Evolutionary conservation across 1,140 invertebrate species (phyloP).

Genomic region (Zaprionus ornatus): DNA sequence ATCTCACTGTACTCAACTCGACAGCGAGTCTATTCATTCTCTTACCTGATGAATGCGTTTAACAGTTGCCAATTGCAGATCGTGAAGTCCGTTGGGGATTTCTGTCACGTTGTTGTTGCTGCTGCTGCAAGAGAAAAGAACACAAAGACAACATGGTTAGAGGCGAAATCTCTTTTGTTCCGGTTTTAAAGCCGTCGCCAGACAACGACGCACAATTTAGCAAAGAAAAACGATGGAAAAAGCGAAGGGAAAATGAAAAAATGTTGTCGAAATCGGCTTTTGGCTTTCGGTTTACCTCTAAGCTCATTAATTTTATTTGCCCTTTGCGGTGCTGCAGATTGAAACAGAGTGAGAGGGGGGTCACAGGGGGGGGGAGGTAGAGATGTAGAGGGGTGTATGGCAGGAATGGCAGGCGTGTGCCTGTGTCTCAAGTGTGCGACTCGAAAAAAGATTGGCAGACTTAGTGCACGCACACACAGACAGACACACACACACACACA

Average conservation of each 20-base stretch:
- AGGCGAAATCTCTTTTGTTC: constrained; percentile 12
- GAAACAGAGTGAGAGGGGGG: too few species aligned
- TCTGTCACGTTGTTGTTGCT: not conserved
- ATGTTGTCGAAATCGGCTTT: constrained; percentile 43
- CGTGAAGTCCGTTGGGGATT: not conserved
- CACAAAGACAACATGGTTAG: not conserved
- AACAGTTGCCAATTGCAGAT: constrained; percentile 1
- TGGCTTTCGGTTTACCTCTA: constrained; percentile 48
- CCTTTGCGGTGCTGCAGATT: constrained; percentile 17
- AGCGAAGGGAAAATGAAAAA: constrained; percentile 8
- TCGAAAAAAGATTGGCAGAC: constrained; percentile 25
- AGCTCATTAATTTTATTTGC: constrained; percentile 67
- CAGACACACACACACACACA: too few species aligned
- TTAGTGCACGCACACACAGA: constrained; percentile 16
- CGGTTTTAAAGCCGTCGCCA: constrained; percentile 12
- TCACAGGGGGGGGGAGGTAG: not conserved
- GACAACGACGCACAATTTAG: constrained; percentile 33
- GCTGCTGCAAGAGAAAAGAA: constrained; percentile 15
- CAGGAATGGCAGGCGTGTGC: constrained; percentile 3
- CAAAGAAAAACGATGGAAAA: constrained; percentile 2
- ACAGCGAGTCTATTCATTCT: not conserved
- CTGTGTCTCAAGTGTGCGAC: constrained; percentile 45
- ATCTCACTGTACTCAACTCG: too few species aligned
- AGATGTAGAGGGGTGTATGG: not conserved
- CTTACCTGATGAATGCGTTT: constrained; percentile 1